phyloP scores from a whole-genome alignment of 1,140 invertebrate genomes.

The Gryon sp. region DNA sequence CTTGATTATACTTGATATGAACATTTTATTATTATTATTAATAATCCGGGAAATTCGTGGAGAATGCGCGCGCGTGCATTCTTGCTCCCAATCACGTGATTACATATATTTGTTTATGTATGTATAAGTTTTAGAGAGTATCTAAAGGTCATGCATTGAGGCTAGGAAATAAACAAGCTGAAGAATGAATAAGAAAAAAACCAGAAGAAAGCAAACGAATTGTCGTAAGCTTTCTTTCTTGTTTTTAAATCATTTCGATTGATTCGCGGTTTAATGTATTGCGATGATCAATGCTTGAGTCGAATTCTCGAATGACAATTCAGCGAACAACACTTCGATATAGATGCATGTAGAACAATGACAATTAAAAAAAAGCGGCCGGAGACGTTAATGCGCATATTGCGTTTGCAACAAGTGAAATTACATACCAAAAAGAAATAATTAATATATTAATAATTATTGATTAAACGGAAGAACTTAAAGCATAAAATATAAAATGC shows the following conservation, averaged over 20 bases:
- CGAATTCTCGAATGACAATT: constrained; percentile 4
- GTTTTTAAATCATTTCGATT: neutral
- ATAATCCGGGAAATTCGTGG: neutral
- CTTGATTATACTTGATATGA: constrained; percentile 20
- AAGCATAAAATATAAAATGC: constrained; percentile 20
- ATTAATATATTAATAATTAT: neutral
- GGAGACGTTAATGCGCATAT: constrained; percentile 57
- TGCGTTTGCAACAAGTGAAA: constrained; percentile 56
- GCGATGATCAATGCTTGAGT: constrained; percentile 2
- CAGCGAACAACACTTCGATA: neutral
- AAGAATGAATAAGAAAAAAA: constrained; percentile 8
- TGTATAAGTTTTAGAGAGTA: constrained; percentile 58
- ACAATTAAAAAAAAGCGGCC: constrained; percentile 48
- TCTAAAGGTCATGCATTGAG: constrained; percentile 15
- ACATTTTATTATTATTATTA: too few species aligned
- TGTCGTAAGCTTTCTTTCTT: constrained; percentile 13
- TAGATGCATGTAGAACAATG: constrained; percentile 30
- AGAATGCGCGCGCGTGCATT: constrained; percentile 22
- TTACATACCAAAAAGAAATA: constrained; percentile 46
- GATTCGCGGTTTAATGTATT: constrained; percentile 16
- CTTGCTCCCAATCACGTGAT: constrained; percentile 35
- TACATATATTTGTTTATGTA: constrained; percentile 62
- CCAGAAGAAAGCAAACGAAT: constrained; percentile 2
- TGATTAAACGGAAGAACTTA: constrained; percentile 16
- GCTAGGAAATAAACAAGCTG: neutral